phyloP scores from a whole-genome alignment of 1,140 invertebrate genomes.

The Drosophila guanche region DNA sequence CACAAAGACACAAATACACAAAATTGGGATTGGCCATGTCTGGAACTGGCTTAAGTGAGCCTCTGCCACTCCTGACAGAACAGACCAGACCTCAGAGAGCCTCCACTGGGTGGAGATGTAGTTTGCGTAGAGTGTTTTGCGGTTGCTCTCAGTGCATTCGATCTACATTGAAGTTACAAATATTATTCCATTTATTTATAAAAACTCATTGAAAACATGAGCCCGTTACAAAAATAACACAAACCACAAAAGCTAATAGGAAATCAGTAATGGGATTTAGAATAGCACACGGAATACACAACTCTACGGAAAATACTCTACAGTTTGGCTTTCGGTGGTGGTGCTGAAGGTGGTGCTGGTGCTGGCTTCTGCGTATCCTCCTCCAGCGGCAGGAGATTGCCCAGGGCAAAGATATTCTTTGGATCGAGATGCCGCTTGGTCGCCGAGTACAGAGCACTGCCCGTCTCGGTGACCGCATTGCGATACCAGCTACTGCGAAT shows the following conservation, averaged over 20 bases:
- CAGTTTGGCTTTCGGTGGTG: conserved; percentile 69
- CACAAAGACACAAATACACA: conserved; percentile 23
- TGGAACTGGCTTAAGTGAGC: too few relatives aligned
- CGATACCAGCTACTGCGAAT: conserved; percentile 93
- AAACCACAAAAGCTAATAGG: conserved; percentile 44
- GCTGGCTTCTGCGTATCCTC: conserved; percentile 10
- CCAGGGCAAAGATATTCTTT: conserved; percentile 95
- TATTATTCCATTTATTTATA: conserved; percentile 74
- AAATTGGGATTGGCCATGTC: neutral
- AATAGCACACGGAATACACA: conserved; percentile 58
- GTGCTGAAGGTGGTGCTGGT: conserved; percentile 1
- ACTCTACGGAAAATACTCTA: conserved; percentile 32
- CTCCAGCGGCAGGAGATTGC: conserved; percentile 87
- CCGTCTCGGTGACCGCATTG: conserved; percentile 89
- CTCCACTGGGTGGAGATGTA: too few relatives aligned
- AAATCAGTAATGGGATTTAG: conserved; percentile 43
- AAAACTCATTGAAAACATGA: conserved; percentile 74
- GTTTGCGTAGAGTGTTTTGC: too few relatives aligned
- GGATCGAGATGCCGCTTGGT: conserved; percentile 96
- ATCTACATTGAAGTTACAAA: conserved; percentile 42
- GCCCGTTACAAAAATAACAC: conserved; percentile 46
- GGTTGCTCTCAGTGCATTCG: too few relatives aligned
- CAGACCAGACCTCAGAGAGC: too few relatives aligned
- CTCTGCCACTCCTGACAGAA: too few relatives aligned
- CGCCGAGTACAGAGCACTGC: conserved; percentile 89